Evolutionary conservation across 2,888 invertebrate species (phyloP), one percentile per base, ranked within the genome.

Genomic region (Acanthosoma haemorrhoidale): DNA sequence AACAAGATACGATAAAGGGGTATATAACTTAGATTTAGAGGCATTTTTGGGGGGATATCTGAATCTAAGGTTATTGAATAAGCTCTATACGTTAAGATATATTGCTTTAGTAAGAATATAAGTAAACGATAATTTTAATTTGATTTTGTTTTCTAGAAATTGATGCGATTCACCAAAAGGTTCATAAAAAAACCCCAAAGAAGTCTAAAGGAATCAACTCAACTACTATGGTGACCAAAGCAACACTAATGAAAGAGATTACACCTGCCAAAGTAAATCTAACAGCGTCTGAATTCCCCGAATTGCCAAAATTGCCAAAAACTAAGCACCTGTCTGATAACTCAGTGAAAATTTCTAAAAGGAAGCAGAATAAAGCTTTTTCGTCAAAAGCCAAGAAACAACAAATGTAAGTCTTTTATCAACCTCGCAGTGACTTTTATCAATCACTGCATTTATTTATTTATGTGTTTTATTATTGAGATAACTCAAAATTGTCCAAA

Each of bases 371-470:
- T 16, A 13, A 39, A 2, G 29, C 41, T 5, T 5, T 15, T n/a
- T 41, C 39, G 16, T 2, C 29, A 11, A 64, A 64, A 39, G 29
- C 25, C 13, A 38, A 29, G 1, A n/a, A 21, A 9, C 34, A 39
- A 29, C 39, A 64, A 21, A n/a, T 64, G 64, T 64, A 64, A 64
- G 64, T 64, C 9, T 38, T n/a, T n/a, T n/a, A n/a, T n/a, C n/a
- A n/a, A n/a, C n/a, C n/a, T n/a, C n/a, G n/a, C n/a, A n/a, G n/a
- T n/a, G n/a, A n/a, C n/a, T n/a, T n/a, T n/a, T n/a, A n/a, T n/a
- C n/a, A n/a, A n/a, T n/a, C n/a, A n/a, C n/a, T n/a, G n/a, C n/a
- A n/a, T n/a, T n/a, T n/a, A n/a, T n/a, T n/a, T n/a, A n/a, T n/a
- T n/a, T n/a, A n/a, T n/a, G n/a, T n/a, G n/a, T n/a, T n/a, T n/a